Base-by-base conservation (phyloP, 2,797 vertebrate genomes). In the Geotrypetes seraphini region DNA sequence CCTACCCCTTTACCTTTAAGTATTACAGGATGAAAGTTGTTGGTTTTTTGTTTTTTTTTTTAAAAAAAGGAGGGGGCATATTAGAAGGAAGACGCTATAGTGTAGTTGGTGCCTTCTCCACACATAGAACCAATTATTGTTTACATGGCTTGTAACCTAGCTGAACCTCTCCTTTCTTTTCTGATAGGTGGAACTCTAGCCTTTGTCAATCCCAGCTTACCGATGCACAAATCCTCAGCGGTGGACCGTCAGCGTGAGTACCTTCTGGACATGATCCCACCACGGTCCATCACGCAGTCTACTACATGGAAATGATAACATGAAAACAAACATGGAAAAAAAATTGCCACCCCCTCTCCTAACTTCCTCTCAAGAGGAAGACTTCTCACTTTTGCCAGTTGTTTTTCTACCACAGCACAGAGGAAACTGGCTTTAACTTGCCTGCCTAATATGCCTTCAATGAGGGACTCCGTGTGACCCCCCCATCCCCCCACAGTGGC, bases 241-340 rank as follows among this genome's bases (percentile, higher is more conserved):
- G 89, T 91, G 33, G 96, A 98, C 36, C 94, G 96, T 69, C 96
- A 98, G 67, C 88, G 96, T 31, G 96, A 98, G 55, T 98, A 99
- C 63, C 92, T 99, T 53, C 84, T 98, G 64, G 94, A 97, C 78
- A 97, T 99, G 95, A 97, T 99, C 65, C 95, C 95, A 12, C 92
- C 96, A 16, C 90, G 94, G 57, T 91, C 95, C 50, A 91, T 97
- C 79, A 90, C 91, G 71, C 95, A 98, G 60, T 88, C 93, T 1
- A 86, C 93, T 71, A 91, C 91, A 32, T 99, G 95, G 94, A 99
- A 99, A 86, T 97, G 90, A 83, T 83, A 52, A 66, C 65, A 72
- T 68, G 72, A 71, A 66, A 60, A n/a, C 24, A 33, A 29, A 38
- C 21, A 27, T 30, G 17, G 62, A 69, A 70, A 71, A n/a, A n/a